Evolutionary conservation across 2,888 invertebrate genomes (phyloP).

Genomic region (Lycia hirtaria): DNA sequence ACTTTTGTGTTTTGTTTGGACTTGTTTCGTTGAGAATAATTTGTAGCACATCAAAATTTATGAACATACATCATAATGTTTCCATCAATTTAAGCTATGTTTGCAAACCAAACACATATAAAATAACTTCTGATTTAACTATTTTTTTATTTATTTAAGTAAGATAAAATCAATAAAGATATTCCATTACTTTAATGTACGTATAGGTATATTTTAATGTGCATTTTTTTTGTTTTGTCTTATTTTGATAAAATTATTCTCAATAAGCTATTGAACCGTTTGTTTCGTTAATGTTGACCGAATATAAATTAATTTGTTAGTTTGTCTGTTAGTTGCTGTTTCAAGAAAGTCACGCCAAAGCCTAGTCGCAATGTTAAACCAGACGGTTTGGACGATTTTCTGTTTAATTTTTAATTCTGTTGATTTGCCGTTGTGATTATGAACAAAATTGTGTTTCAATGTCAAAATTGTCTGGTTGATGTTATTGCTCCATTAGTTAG

Average conservation of each 20-base stretch:
- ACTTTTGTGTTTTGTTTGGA: conserved; percentile 60
- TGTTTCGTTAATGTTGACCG: neutral
- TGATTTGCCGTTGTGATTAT: conserved; percentile 48
- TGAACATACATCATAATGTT: neutral
- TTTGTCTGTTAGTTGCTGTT: conserved; percentile 61
- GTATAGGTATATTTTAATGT: too few species aligned
- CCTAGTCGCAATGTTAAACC: conserved; percentile 78
- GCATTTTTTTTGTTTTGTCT: too few species aligned
- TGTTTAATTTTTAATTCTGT: conserved; percentile 46
- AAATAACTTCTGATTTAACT: neutral
- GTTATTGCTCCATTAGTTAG: conserved; percentile 84
- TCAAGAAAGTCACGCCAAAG: conserved; percentile 74
- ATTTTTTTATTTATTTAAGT: too few species aligned
- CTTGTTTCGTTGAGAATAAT: conserved; percentile 38
- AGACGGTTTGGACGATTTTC: conserved; percentile 66
- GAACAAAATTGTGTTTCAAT: conserved; percentile 49
- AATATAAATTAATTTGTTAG: neutral
- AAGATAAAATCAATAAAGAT: too few species aligned
- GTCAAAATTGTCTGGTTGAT: conserved; percentile 75
- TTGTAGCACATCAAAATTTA: neutral
- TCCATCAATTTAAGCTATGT: too few species aligned
- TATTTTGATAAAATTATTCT: too few species aligned
- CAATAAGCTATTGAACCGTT: too few species aligned
- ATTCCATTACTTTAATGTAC: too few species aligned
- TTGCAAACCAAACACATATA: neutral